These are phyloP conservation scores for Zaprionus lineosus DNA, from an alignment of 2,888 invertebrate genomes.

Conservation along the genomic window DNA sequence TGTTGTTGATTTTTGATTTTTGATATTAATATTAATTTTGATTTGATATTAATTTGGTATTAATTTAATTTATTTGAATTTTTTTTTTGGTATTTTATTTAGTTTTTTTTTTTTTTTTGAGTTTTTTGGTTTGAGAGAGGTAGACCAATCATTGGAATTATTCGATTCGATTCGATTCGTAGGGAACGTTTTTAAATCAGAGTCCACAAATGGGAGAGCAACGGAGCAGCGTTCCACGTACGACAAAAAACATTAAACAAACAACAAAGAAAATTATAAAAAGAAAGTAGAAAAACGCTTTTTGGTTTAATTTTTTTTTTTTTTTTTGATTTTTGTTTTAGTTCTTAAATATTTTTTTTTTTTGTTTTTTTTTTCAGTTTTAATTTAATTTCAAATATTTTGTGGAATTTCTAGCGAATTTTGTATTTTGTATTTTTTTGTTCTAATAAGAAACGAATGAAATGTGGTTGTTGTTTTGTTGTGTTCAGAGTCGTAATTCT, in stretches of 20 bases:
- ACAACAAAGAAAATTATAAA: constrained; percentile 76
- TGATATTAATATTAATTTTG: constrained; percentile 37
- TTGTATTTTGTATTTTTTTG: constrained; percentile 29
- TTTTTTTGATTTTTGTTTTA: constrained; percentile 33
- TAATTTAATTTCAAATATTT: constrained; percentile 29
- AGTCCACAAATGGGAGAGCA: constrained; percentile 63
- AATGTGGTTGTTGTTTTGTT: constrained; percentile 74
- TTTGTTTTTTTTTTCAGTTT: constrained; percentile 21
- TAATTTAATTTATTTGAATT: constrained; percentile 12
- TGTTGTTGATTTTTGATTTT: constrained; percentile 23
- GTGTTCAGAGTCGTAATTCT: constrained; percentile 58
- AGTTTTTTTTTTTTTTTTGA: constrained; percentile 28
- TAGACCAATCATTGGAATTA: constrained; percentile 79
- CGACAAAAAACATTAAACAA: constrained; percentile 76
- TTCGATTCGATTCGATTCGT: constrained; percentile 68
- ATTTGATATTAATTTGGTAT: no score
- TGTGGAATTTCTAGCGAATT: constrained; percentile 44
- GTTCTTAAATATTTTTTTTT: constrained; percentile 27
- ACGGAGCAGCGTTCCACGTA: constrained; percentile 82
- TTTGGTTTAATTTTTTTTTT: constrained; percentile 60
- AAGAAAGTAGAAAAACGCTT: constrained; percentile 67
- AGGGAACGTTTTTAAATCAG: constrained; percentile 55
- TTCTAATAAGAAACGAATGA: constrained; percentile 63
- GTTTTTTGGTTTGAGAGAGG: constrained; percentile 54
- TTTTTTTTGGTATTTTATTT: not conserved